Conservation (phyloP, 2,888 invertebrate genomes). For the Parnassius orleans region DNA sequence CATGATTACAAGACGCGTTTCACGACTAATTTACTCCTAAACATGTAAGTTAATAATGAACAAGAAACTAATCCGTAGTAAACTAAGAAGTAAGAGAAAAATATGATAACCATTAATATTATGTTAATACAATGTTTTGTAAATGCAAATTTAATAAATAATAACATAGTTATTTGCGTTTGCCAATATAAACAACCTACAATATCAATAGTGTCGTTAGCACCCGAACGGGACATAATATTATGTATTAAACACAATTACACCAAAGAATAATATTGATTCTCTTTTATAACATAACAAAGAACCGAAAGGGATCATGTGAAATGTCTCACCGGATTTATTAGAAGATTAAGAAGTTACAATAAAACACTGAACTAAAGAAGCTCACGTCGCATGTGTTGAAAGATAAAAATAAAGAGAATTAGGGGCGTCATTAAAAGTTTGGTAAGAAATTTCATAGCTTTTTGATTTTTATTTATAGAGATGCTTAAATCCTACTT, state of each 20-base stretch:
- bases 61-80: no score
- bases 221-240: slow-evolving; percentile 10
- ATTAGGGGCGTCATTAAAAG: slow-evolving; percentile 27
- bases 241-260: slow-evolving; percentile 24
- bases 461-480: slow-evolving; percentile 28
- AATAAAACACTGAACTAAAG: slow-evolving; percentile 60
- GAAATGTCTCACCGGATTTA: slow-evolving; percentile 46
- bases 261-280: slow-evolving; percentile 24
- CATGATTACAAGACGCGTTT: no score
- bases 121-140: no score
- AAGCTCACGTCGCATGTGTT: slow-evolving; percentile 57
- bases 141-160: no score
- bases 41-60: no score
- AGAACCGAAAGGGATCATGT: slow-evolving; percentile 41
- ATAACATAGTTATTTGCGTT: no score
- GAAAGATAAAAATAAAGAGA: slow-evolving; percentile 52
- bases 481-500: slow-evolving; percentile 23
- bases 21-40: no score
- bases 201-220: slow-evolving; percentile 9
- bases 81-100: no score
- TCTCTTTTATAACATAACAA: slow-evolving; percentile 33
- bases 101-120: no score
- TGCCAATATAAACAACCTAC: slow-evolving; percentile 11
- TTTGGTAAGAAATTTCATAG: slow-evolving; percentile 25
- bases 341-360: slow-evolving; percentile 56